These are phyloP conservation scores for Pluvianellus socialis DNA, from an alignment of 2,113 vertebrate species.

Conservation along the genomic window DNA sequence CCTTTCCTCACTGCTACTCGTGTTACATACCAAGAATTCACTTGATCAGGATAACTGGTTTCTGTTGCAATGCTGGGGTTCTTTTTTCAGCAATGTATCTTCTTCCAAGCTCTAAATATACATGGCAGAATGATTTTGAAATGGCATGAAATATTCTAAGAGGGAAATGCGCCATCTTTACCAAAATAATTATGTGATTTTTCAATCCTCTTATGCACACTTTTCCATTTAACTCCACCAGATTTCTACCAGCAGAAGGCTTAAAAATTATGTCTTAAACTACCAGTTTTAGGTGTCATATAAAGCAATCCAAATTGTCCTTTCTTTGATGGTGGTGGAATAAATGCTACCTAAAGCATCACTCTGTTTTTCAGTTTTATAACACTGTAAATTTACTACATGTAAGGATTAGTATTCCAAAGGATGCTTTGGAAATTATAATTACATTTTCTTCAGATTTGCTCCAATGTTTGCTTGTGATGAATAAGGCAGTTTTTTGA, in stretches of 20 bases:
- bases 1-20: neutral
- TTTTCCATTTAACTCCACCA: neutral
- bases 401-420: neutral
- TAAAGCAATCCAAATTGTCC: neutral
- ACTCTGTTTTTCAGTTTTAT: neutral
- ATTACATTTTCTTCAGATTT: neutral
- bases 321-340: neutral
- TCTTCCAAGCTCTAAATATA: neutral
- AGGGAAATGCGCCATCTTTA: neutral
- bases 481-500: conserved; percentile 24
- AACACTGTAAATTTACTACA: neutral
- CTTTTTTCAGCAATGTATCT: neutral
- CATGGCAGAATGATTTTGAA: neutral
- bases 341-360: neutral
- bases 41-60: neutral
- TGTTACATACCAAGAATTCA: neutral
- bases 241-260: neutral
- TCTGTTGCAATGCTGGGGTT: neutral
- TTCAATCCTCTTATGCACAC: neutral
- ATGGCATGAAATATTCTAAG: neutral
- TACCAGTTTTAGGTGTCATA: neutral
- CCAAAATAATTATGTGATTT: neutral
- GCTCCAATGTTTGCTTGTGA: neutral
- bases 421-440: neutral
- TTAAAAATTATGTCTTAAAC: neutral